Evolutionary conservation across 2,797 vertebrate genomes (phyloP).

Genomic region (Ficedula albicollis): DNA sequence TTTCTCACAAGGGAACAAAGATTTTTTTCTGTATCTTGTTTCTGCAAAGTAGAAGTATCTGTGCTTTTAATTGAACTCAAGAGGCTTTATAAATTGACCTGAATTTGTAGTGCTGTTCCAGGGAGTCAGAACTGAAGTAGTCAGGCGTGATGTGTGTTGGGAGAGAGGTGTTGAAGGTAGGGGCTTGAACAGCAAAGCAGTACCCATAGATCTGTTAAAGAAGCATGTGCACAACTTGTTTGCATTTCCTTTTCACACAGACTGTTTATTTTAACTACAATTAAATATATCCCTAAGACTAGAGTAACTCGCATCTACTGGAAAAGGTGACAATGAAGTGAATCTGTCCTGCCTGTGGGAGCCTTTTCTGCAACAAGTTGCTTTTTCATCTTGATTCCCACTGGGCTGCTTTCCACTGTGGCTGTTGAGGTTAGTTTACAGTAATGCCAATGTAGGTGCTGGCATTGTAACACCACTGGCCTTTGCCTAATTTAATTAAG

Average conservation of each 20-base stretch:
- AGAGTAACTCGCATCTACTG: neutral
- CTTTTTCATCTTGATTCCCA: neutral
- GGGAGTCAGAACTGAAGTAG: constrained; percentile 36
- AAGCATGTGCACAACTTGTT: neutral
- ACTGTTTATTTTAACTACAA: neutral
- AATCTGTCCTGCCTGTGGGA: neutral
- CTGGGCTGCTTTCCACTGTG: neutral
- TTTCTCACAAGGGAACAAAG: constrained; percentile 32
- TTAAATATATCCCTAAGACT: neutral
- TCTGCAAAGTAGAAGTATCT: constrained; percentile 28
- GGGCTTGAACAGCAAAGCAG: neutral
- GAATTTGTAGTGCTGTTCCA: constrained; percentile 34
- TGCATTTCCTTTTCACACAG: neutral
- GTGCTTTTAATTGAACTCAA: constrained; percentile 62
- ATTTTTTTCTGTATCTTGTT: constrained; percentile 37
- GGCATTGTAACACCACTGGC: neutral
- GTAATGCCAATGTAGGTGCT: neutral
- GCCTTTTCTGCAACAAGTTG: neutral
- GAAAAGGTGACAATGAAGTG: neutral
- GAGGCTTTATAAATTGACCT: constrained; percentile 58
- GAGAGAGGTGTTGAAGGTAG: constrained; percentile 19
- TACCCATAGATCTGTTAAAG: neutral
- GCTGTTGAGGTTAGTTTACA: neutral
- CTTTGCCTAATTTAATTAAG: neutral
- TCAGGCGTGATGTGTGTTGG: constrained; percentile 28